phyloP scores from a whole-genome alignment of 2,797 vertebrate species.

The Chelmon rostratus region DNA sequence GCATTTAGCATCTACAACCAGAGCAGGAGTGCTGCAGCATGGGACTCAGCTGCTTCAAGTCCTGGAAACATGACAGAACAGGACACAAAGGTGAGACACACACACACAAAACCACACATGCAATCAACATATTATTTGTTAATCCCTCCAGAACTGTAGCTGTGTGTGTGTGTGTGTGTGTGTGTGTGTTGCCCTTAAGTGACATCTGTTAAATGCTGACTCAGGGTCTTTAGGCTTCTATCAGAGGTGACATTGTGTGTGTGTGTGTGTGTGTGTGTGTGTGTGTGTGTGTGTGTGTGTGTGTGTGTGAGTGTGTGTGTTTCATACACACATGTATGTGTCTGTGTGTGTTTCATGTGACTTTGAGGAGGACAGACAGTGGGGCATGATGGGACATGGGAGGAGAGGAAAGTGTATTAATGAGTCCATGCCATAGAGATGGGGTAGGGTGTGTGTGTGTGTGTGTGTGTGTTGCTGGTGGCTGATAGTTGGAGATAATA shows the following conservation, averaged over 20 bases:
- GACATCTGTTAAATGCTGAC: constrained; percentile 59
- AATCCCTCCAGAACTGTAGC: constrained; percentile 30
- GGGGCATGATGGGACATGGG: constrained; percentile 45
- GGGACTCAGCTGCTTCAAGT: constrained; percentile 90
- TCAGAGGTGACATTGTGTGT: constrained; percentile 16
- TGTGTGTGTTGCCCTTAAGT: constrained; percentile 47
- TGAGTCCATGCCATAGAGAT: neutral
- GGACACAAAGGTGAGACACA: constrained; percentile 83
- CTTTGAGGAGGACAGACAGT: constrained; percentile 54
- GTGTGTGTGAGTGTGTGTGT: constrained; percentile 20
- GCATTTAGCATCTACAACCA: constrained; percentile 2
- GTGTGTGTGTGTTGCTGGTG: no score
- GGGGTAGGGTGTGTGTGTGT: neutral
- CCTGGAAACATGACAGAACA: constrained; percentile 86
- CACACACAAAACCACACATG: constrained; percentile 23
- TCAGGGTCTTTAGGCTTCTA: constrained; percentile 16
- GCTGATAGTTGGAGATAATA: no score
- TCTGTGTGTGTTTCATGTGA: constrained; percentile 44
- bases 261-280: neutral
- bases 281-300: neutral
- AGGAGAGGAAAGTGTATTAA: constrained; percentile 1
- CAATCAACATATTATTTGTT: constrained; percentile 31
- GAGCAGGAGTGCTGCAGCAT: constrained; percentile 77
- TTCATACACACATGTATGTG: neutral
- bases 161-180: no score